Evolutionary conservation across 2,113 vertebrate genomes (phyloP), one percentile per base, ranked within the genome.

Genomic region (Urocitellus parryii): DNA sequence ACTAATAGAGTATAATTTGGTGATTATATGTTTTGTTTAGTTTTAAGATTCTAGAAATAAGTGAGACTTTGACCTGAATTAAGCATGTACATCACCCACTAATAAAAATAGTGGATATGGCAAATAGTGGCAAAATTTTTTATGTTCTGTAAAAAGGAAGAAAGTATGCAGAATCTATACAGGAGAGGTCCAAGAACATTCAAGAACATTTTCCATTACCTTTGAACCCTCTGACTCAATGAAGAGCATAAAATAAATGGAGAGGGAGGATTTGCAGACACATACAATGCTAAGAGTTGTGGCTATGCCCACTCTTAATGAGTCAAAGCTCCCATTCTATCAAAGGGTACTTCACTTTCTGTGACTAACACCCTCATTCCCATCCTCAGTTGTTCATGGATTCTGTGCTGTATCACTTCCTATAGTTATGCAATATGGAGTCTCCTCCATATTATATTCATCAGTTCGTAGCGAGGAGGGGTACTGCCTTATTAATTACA

Each of bases 21-120:
- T 90, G 39, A 70, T 90, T 58, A 20, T 32, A 27, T 82, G 29
- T 82, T 88, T 95, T 80, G 58, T 92, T 74, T 82, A 81, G 17
- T 16, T 91, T 32, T 68, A 37, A 88, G 67, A 8, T 95, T 68
- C 27, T 95, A 37, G n/a, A 8, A 82, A 88, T 70, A 39, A 1
- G 42, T 27, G n/a, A 92, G 45, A 77, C 42, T 87, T 95, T 83
- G 48, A 77, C 34, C 73, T 63, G 39, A 88, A 87, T 94, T 79
- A 78, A 83, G 27, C 77, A 93, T 74, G 0, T 91, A 79, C 68
- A 61, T 45, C 22, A 91, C 16, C 25, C 22, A 79, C 4, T 29
- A 76, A 39, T 22, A 80, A 83, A 45, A 88, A 76, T 53, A 34
- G 34, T 39, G 20, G 37, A 67, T 73, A 73, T 29, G 53, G 34